Evolutionary conservation across 2,888 invertebrate genomes (phyloP), one percentile per base, ranked within the genome.

Genomic region (Epicampocera succincta): DNA sequence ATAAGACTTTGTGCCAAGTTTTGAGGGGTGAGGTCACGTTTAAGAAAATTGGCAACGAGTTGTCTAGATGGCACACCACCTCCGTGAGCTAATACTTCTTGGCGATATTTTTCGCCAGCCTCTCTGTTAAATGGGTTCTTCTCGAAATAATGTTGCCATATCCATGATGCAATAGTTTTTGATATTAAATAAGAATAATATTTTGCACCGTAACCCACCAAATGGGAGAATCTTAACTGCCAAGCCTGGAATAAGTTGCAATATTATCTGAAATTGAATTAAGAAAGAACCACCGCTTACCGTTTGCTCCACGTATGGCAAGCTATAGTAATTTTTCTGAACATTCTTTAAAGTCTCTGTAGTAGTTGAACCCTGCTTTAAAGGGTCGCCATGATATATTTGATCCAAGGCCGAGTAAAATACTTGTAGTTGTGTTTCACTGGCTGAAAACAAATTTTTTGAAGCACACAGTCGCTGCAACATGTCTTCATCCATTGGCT

Each of bases 141-240:
- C 87, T 94, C 93, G 88, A 99, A 98, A 89, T 96, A 95, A 19
- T 93, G 93, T 88, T 96, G 95, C 99, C 99, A 99, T 83, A 98
- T 96, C 92, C 95, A 95, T 74, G 97, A 96, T 0, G 99, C 98
- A 63, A 98, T 94, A 9, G 98, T 97, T 87, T 97, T 94, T 0
- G 99, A 99, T 87, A 99, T 96, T 83, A 99, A 92, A 92, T 99
- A 99, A 0, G 99, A 96, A 91, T 99, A 99, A 92, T 99, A 99
- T 91, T 98, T 99, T 0, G 99, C 99, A 46, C 99, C 99, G 91
- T 99, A 99, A 1, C 99, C 98, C 4, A 99, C 96, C 71, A 99
- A 92, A 91, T 99, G 99, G 82, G 97, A 96, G 92, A 99, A 99
- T 77, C 99, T 93, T 86, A 97, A 93, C 88, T 99, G 98, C 98